phyloP scores from a whole-genome alignment of 2,113 vertebrate species.

The Hepsetus odoe region DNA sequence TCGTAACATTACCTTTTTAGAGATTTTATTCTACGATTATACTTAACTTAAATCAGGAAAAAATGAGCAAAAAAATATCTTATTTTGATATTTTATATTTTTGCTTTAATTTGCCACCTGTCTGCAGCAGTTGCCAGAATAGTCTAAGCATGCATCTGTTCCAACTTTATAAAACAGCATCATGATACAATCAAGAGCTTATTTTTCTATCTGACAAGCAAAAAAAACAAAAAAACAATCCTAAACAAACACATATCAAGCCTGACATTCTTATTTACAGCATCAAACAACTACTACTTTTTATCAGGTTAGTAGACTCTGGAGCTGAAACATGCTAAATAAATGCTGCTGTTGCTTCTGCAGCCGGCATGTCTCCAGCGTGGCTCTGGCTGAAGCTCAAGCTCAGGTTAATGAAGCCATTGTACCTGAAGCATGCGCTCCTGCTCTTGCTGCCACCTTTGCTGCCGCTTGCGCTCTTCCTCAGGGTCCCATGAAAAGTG shows the following conservation, averaged over 20 bases:
- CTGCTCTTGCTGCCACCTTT: conserved; percentile 96
- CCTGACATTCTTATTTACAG: background rate
- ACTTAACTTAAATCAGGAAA: too few species aligned
- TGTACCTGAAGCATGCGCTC: conserved; percentile 95
- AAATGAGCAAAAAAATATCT: too few species aligned
- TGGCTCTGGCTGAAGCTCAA: conserved; percentile 25
- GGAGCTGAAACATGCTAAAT: conserved; percentile 17
- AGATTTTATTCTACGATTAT: too few species aligned
- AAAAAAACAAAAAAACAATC: background rate
- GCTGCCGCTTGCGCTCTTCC: conserved; percentile 93
- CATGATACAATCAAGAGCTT: background rate
- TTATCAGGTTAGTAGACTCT: conserved; percentile 1
- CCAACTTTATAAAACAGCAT: background rate
- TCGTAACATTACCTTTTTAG: too few species aligned
- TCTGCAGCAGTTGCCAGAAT: background rate
- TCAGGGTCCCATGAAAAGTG: conserved; percentile 96
- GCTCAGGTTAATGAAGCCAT: conserved; percentile 50
- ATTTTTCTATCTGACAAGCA: background rate
- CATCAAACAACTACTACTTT: background rate
- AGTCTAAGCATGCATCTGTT: background rate
- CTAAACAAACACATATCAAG: background rate
- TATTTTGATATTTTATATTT: too few species aligned
- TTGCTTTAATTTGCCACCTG: too few species aligned
- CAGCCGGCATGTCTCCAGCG: conserved; percentile 21
- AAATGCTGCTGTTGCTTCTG: conserved; percentile 11